A percentile compares a stretch with the other conserved stretches of the same genome.
Evolutionary conservation across 2,797 vertebrate species (phyloP).

Genomic region (Streptopelia turtur): DNA sequence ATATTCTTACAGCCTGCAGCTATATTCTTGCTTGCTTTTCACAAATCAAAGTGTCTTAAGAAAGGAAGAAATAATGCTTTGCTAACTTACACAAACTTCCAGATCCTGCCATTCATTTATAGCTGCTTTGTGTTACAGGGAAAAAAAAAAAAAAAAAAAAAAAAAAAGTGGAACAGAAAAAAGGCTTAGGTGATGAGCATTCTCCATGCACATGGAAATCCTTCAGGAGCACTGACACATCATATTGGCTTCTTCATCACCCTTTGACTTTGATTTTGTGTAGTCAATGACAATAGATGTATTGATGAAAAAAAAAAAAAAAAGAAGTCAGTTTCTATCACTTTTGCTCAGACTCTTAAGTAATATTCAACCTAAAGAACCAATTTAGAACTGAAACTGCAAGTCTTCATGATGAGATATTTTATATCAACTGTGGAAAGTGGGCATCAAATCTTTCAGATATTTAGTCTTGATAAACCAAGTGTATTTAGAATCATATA

Average conservation of each 20-base stretch:
- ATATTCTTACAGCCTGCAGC: neutral
- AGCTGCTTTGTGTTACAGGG: neutral
- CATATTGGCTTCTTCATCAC: neutral
- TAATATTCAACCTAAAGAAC: neutral
- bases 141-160: neutral
- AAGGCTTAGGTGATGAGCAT: neutral
- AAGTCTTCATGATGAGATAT: neutral
- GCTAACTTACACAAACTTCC: neutral
- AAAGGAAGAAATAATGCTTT: neutral
- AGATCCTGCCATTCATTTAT: neutral
- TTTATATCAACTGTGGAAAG: neutral
- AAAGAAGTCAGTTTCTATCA: neutral
- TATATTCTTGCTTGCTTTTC: neutral
- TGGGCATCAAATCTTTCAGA: neutral
- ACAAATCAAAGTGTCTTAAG: neutral
- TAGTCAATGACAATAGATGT: neutral
- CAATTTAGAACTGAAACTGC: neutral
- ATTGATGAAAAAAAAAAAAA: neutral
- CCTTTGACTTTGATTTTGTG: neutral
- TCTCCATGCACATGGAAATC: neutral
- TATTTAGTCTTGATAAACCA: neutral
- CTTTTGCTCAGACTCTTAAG: neutral
- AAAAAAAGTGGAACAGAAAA: neutral
- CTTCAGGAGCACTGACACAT: neutral
- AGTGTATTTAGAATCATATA: neutral